These are phyloP conservation scores for cat (Felis catus) DNA, from an alignment of 2,113 vertebrate species.

Conservation along the genomic window F.catus_Fca126_mat1.0 CM031414.1:56237501-56238000, in stretches of 20 bases:
- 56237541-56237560: neutral
- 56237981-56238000: neutral
- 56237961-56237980: neutral
- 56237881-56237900: neutral
- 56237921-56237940: neutral
- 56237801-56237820: neutral
- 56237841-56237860: neutral
- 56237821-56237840: neutral
- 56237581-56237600: neutral
- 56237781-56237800: neutral
- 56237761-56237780: neutral
- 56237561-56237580: neutral
- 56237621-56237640: accelerated
- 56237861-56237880: neutral
- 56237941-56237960: neutral
- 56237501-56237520: neutral
- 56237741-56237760: neutral
- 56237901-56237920: neutral
- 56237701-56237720: neutral
- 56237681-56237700: accelerated
- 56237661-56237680: neutral
- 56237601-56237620: neutral
- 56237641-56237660: neutral
- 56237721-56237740: neutral
- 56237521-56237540: neutral